Evolutionary conservation across 1,140 invertebrate genomes (phyloP), one percentile per base, ranked within the genome.

Genomic region (Sycophila sp.): DNA sequence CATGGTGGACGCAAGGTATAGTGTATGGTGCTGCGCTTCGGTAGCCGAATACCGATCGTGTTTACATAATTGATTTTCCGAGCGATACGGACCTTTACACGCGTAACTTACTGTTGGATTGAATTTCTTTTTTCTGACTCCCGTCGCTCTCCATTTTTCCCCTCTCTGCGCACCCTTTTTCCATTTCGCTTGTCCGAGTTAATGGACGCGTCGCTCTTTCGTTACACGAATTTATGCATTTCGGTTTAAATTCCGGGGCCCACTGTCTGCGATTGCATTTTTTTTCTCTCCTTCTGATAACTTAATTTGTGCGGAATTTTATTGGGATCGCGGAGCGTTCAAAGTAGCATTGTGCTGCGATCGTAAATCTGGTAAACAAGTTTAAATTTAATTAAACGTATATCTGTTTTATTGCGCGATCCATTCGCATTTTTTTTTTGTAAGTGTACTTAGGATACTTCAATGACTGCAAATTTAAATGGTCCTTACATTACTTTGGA

Each of bases 51-150:
- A 8, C 30, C 45, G 45, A 68, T 60, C 56, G 19, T 58, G 64
- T 68, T 68, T 68, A 68, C 55, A 38, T 60, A 60, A 59, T 68
- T 60, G 32, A 69, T 69, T 60, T 68, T 22, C 34, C 66, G 28
- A 22, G n/a, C n/a, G 55, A 58, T 47, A 67, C 34, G 5, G 26
- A 45, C 17, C n/a, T 55, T 45, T 58, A 36, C 40, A 47, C 38
- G 28, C 28, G 8, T 36, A 34, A 42, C 38, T 47, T 32, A 45
- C 10, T 22, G 42, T 19, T 22, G 30, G 17, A 47, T 67, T 45
- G 28, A 36, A 58, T 47, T 40, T 59, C 30, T 42, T 56, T 40
- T 56, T 42, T 67, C 15, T 1, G 19, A 40, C 40, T 40, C n/a
- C 11, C 11, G n/a, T 40, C 4, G n/a, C n/a, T n/a, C n/a, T n/a